A percentile compares a stretch with the other conserved stretches of the same genome.
Evolutionary conservation across 2,888 invertebrate species (phyloP).

Genomic region (Thalpophila matura): DNA sequence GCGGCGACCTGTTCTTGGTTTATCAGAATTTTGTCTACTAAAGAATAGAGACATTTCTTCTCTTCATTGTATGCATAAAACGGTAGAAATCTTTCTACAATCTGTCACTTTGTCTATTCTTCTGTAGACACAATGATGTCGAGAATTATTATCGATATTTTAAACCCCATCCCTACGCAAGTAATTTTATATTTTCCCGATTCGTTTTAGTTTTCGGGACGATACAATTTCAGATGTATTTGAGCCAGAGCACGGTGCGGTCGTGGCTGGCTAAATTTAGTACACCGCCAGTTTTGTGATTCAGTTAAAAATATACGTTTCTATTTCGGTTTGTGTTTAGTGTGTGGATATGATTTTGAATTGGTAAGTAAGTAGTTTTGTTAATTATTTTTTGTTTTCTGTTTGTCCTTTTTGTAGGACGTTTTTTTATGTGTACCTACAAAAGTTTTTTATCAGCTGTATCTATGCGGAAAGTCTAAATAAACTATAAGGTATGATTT

Average conservation of each 20-base stretch:
- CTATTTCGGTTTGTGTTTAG: slow-evolving; percentile 62
- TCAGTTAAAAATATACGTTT: slow-evolving; percentile 49
- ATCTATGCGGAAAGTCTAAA: not conserved
- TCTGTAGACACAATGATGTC: no score
- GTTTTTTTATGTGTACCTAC: not conserved
- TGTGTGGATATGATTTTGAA: slow-evolving; percentile 82
- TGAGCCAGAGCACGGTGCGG: slow-evolving; percentile 72
- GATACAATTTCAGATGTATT: slow-evolving; percentile 67
- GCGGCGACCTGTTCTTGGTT: no score
- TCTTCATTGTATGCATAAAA: no score
- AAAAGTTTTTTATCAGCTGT: slow-evolving; percentile 17
- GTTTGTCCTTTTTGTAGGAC: no score
- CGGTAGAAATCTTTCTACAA: no score
- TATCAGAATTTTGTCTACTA: no score
- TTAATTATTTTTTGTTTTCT: not conserved
- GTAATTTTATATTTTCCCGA: slow-evolving; percentile 84
- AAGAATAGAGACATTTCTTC: no score
- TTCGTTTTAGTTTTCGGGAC: slow-evolving; percentile 78
- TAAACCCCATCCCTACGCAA: slow-evolving; percentile 33
- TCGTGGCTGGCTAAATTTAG: slow-evolving; percentile 62
- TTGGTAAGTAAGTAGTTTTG: slow-evolving; percentile 82
- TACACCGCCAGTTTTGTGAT: slow-evolving; percentile 21
- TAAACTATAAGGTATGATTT: no score
- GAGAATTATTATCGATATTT: slow-evolving; percentile 27
- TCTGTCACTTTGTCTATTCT: no score